Percentiles rank a stretch among this genome's conserved stretches.
These are phyloP conservation scores for Drosophila dives DNA, from an alignment of 2,888 invertebrate genomes.

Conservation along the genomic window DNA sequence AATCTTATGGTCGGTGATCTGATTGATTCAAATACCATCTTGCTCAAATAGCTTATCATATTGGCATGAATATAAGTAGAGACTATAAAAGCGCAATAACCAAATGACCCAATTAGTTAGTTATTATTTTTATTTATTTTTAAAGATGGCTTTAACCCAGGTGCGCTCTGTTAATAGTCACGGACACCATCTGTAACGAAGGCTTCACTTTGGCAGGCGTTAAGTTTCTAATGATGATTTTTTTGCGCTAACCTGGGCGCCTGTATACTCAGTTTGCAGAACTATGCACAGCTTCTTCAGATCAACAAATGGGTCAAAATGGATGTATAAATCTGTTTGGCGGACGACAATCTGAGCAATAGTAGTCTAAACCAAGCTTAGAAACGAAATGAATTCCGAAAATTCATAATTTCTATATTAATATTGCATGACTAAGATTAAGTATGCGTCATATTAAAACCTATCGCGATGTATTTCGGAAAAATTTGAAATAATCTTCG, in stretches of 20 bases:
- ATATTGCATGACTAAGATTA: too few species aligned
- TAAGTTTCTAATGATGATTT: neutral
- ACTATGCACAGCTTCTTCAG: neutral
- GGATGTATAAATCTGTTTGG: slow-evolving; percentile 35
- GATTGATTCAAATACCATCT: neutral
- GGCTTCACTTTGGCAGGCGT: neutral
- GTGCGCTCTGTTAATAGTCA: neutral
- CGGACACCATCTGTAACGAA: neutral
- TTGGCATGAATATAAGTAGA: neutral
- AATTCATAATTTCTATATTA: too few species aligned
- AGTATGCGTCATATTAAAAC: too few species aligned
- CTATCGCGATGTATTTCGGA: too few species aligned
- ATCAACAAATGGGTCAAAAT: neutral
- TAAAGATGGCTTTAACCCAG: neutral
- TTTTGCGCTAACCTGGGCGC: neutral
- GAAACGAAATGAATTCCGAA: too few species aligned
- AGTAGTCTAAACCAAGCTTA: too few species aligned
- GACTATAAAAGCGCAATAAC: neutral
- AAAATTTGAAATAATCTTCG: too few species aligned
- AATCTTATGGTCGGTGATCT: neutral
- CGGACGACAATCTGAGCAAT: slow-evolving; percentile 46
- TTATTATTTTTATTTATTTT: neutral
- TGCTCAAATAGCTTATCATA: neutral
- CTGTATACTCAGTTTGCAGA: neutral
- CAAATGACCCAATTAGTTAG: neutral